These are phyloP conservation scores for Polietes domitor DNA, from an alignment of 2,888 invertebrate species.

Conservation along the genomic window DNA sequence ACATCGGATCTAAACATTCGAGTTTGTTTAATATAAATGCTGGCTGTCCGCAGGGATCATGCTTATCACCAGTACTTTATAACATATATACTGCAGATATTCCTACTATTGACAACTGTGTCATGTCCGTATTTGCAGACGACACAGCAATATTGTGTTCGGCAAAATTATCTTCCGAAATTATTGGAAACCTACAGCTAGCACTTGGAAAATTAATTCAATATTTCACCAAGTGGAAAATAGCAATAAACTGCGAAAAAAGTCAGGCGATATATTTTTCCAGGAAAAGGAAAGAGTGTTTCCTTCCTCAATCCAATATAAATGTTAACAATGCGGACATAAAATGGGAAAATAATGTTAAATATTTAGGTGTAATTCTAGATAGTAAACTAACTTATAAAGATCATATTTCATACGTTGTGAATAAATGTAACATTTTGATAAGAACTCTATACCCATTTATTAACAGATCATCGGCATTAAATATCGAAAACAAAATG, in stretches of 20 bases:
- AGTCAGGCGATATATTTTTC: not conserved
- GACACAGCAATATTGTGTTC: constrained; percentile 5
- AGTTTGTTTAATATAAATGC: not conserved
- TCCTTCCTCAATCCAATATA: not conserved
- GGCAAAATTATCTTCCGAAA: not conserved
- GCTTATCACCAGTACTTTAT: not conserved
- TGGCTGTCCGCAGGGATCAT: not conserved
- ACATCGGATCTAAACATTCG: not conserved
- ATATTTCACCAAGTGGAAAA: not conserved
- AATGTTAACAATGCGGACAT: not conserved
- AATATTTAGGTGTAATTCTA: no score
- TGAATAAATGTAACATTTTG: no score
- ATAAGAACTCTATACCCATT: no score
- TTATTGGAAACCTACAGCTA: not conserved
- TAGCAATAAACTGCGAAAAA: not conserved
- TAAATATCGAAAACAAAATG: no score
- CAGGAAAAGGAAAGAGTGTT: not conserved
- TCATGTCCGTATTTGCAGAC: not conserved
- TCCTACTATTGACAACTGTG: not conserved
- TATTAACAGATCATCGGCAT: no score
- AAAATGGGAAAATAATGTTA: constrained; percentile 6
- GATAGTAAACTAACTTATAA: no score
- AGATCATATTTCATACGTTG: no score
- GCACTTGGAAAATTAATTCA: not conserved
- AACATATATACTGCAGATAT: not conserved